Conservation (phyloP, 2,113 vertebrate species). For the Onychorhynchus coronatus region DNA sequence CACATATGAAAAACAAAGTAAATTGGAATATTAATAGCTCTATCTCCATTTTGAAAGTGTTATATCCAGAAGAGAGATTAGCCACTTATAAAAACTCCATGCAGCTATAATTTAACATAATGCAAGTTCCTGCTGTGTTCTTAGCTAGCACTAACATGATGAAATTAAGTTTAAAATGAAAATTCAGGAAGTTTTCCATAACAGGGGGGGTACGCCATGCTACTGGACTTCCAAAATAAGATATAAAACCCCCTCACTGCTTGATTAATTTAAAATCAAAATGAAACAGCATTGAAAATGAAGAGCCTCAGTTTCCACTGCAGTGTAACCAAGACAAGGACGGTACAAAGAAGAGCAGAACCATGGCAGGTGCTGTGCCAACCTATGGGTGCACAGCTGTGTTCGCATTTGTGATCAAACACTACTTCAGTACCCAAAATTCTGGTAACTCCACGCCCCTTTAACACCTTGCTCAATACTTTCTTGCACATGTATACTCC, state of each 20-base stretch:
- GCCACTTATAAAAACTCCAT: not conserved
- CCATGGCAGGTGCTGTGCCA: not conserved
- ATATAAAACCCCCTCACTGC: not conserved
- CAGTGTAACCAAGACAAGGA: not conserved
- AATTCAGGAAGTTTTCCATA: not conserved
- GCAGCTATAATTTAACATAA: not conserved
- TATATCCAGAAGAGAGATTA: conserved; percentile 19
- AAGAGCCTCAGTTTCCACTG: not conserved
- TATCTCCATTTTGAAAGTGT: not conserved
- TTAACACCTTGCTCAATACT: not conserved
- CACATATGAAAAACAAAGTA: not conserved
- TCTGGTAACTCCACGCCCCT: not conserved
- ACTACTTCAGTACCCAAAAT: not conserved
- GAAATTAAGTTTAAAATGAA: not conserved
- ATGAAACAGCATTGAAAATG: not conserved
- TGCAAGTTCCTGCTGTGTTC: not conserved
- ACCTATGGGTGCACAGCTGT: not conserved
- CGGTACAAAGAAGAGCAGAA: not conserved
- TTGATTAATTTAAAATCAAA: not conserved
- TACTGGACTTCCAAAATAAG: not conserved
- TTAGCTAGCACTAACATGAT: not conserved
- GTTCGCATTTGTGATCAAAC: not conserved
- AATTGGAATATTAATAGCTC: conserved; percentile 28
- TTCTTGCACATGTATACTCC: not conserved
- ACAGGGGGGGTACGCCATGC: not conserved